These are phyloP conservation scores for Cordylochernes scorpioides DNA, from an alignment of 2,888 invertebrate genomes.

Conservation along the genomic window DNA sequence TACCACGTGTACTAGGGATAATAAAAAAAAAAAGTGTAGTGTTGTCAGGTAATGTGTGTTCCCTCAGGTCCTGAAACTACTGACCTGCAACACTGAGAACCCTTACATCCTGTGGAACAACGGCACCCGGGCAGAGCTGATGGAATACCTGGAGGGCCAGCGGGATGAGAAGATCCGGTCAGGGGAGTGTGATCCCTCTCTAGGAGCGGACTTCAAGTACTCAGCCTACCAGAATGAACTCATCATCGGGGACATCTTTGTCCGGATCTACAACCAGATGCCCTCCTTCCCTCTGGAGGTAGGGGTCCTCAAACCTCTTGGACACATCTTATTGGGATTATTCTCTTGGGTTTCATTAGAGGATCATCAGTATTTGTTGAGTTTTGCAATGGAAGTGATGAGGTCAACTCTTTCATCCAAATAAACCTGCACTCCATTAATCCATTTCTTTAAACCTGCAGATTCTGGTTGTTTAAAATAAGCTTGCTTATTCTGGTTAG, in stretches of 20 bases:
- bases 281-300: conserved; percentile 66
- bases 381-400: too few species aligned
- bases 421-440: too few species aligned
- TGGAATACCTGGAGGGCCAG: conserved; percentile 54
- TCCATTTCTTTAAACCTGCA: too few species aligned
- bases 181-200: conserved; percentile 32
- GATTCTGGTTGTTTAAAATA: too few species aligned
- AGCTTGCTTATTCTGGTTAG: too few species aligned
- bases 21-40: conserved; percentile 12
- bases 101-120: conserved; percentile 98
- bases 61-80: conserved; percentile 46
- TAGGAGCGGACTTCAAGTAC: conserved; percentile 42
- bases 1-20: too few species aligned
- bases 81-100: conserved; percentile 85
- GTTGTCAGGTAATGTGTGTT: background rate
- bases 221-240: conserved; percentile 55
- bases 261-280: conserved; percentile 89
- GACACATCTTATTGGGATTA: too few species aligned
- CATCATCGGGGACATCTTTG: conserved; percentile 74
- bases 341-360: too few species aligned
- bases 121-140: conserved; percentile 67
- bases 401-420: too few species aligned
- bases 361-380: too few species aligned
- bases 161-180: conserved; percentile 26
- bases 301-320: too few species aligned